Evolutionary conservation across 2,888 invertebrate genomes (phyloP), one percentile per base, ranked within the genome.

Genomic region (Oligia latruncula): DNA sequence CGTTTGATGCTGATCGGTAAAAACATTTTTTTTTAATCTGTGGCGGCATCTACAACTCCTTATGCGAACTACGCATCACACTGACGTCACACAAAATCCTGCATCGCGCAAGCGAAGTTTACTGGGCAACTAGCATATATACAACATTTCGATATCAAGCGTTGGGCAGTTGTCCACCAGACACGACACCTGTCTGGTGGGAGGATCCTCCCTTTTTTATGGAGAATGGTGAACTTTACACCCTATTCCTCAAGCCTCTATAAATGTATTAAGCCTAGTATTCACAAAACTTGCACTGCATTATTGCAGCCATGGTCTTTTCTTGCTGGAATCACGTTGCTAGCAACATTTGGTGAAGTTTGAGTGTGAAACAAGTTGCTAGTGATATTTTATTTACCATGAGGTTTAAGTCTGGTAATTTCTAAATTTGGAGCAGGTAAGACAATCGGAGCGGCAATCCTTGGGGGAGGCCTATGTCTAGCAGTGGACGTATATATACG

Each of bases 1-100:
- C 91, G 0, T 96, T 96, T 85, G 94, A 95, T 58, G 94, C 96
- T 74, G 96, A 96, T 88, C 92, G 96, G 96, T 96, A 58, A 23
- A 55, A n/a, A 4, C 1, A 4, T 40, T 35, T 15, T 20, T 70
- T 52, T 20, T 68, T 11, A 5, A 58, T 58, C 4, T 60, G 23
- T 11, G 4, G 58, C 11, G 23, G 23, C 23, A 1, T 58, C 23
- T 58, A 58, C 11, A 11, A 9, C 58, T 1, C 6, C 9, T 11
- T 11, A 20, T 20, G 20, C 55, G 20, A 55, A 46, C 46, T 49
- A 55, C 11, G 4, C 20, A 52, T 55, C 20, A 55, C 52, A 55
- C 52, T 20, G 20, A 55, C 52, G 2, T 55, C 20, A 55, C 52
- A 6, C 20, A 55, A 58, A 58, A n/a, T 58, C 11, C 58, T 58